These are phyloP conservation scores for Strix occidentalis DNA, from an alignment of 2,797 vertebrate species.

Conservation along the genomic window DNA sequence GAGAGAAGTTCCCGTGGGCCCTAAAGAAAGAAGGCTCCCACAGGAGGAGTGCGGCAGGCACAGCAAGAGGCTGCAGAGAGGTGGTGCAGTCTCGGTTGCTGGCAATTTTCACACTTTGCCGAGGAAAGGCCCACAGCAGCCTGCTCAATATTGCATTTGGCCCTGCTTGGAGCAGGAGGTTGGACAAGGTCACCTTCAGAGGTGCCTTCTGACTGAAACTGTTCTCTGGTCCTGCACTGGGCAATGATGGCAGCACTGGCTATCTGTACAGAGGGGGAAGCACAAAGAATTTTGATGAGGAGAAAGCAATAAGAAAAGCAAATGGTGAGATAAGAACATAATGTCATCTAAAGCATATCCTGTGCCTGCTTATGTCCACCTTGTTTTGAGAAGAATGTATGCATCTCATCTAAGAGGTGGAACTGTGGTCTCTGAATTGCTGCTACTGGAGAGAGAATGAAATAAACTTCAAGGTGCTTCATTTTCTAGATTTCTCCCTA, in stretches of 20 bases:
- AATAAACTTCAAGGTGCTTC: neutral
- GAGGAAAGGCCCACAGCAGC: neutral
- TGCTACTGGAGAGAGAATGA: neutral
- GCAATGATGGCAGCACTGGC: neutral
- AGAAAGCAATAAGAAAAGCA: neutral
- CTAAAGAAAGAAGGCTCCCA: neutral
- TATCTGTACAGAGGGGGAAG: neutral
- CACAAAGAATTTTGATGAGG: slow-evolving; percentile 5
- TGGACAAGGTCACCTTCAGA: neutral
- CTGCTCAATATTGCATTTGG: neutral
- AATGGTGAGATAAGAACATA: neutral
- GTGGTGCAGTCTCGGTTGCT: neutral
- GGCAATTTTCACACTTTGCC: neutral
- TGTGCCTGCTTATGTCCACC: neutral
- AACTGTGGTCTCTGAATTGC: neutral
- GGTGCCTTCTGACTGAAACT: neutral
- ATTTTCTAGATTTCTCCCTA: neutral
- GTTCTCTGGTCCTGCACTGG: neutral
- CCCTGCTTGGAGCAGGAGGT: neutral
- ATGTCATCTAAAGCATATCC: neutral
- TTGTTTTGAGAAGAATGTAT: neutral
- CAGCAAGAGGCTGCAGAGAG: neutral
- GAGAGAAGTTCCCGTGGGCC: neutral
- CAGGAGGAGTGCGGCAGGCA: neutral
- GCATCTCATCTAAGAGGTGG: neutral